Percentiles rank a stretch among this genome's conserved stretches.
phyloP scores from a whole-genome alignment of 2,797 vertebrate genomes.

The Agapornis canus region DNA sequence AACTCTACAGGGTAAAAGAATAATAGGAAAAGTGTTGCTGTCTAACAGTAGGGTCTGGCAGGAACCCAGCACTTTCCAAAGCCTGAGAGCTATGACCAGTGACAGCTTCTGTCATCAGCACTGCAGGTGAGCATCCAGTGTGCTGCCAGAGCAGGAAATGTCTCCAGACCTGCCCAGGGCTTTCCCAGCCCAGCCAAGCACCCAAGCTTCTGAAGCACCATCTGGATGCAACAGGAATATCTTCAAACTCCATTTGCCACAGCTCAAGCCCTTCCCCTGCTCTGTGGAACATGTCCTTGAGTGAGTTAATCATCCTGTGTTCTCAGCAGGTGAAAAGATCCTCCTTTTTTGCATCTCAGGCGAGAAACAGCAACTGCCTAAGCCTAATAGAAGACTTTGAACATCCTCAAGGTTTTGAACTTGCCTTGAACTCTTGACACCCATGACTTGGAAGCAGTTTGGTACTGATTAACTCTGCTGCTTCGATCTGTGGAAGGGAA shows the following conservation, averaged over 20 bases:
- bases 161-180: neutral
- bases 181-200: neutral
- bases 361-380: neutral
- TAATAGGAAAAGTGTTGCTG: neutral
- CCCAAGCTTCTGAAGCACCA: neutral
- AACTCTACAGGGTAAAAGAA: neutral
- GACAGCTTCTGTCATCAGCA: neutral
- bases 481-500: slow-evolving; percentile 45
- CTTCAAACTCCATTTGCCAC: neutral
- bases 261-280: neutral
- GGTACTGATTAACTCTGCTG: slow-evolving; percentile 63
- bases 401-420: slow-evolving; percentile 43
- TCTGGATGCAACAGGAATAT: neutral
- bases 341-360: neutral
- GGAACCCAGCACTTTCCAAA: neutral
- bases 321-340: neutral
- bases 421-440: slow-evolving; percentile 35
- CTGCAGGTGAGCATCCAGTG: neutral
- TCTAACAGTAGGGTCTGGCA: neutral
- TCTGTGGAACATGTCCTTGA: neutral
- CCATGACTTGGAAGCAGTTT: slow-evolving; percentile 3
- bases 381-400: slow-evolving; percentile 19
- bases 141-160: neutral
- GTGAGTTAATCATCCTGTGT: neutral
- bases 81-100: neutral